These are phyloP conservation scores for Embidobia sp. DNA, from an alignment of 2,888 invertebrate genomes.

Conservation along the genomic window DNA sequence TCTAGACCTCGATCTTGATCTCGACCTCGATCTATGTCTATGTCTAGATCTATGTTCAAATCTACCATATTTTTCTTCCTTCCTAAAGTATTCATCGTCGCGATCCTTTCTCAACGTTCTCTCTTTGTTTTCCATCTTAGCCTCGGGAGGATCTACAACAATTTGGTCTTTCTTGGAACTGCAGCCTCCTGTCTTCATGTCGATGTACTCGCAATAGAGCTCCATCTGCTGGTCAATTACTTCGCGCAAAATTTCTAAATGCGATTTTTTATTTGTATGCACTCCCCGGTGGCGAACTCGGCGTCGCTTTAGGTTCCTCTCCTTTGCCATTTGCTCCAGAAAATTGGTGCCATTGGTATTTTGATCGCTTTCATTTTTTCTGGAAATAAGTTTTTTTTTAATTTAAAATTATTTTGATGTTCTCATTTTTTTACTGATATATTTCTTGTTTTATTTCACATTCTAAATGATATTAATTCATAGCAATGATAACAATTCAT, in stretches of 20 bases:
- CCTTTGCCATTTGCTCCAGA: slow-evolving; percentile 75
- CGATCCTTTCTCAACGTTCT: too few relatives aligned
- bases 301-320: slow-evolving; percentile 78
- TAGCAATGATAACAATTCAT: too few relatives aligned
- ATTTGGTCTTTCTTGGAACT: too few relatives aligned
- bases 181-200: not conserved
- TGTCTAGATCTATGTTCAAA: slow-evolving; percentile 17
- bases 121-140: too few relatives aligned
- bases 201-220: slow-evolving; percentile 72
- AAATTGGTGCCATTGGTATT: slow-evolving; percentile 67
- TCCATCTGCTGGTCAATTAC: slow-evolving; percentile 80
- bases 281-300: slow-evolving; percentile 78
- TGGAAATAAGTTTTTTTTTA: not conserved
- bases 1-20: slow-evolving; percentile 20
- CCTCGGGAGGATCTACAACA: too few relatives aligned
- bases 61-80: slow-evolving; percentile 18
- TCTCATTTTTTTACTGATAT: too few relatives aligned
- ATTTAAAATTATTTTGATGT: not conserved
- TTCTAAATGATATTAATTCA: too few relatives aligned
- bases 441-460: too few relatives aligned
- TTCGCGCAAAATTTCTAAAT: slow-evolving; percentile 78
- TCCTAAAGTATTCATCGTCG: not conserved
- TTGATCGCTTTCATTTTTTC: slow-evolving; percentile 26
- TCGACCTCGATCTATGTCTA: slow-evolving; percentile 31
- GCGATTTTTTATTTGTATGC: slow-evolving; percentile 80